Evolutionary conservation across 2,888 invertebrate species (phyloP).

Genomic region (Cyclophora punctaria): DNA sequence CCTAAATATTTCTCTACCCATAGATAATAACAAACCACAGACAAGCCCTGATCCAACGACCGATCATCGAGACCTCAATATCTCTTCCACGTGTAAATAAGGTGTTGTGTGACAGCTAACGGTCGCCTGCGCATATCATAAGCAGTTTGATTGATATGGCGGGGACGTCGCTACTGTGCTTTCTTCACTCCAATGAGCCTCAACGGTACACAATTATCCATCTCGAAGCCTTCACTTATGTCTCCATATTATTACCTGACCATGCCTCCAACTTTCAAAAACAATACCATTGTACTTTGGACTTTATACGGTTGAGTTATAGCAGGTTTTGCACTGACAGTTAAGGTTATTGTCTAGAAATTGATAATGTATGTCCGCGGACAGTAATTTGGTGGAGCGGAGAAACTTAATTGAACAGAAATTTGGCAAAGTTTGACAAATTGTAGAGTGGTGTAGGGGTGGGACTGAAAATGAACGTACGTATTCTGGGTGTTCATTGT

Average conservation of each 20-base stretch:
- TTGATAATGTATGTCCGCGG: constrained; percentile 42
- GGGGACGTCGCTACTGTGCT: constrained; percentile 65
- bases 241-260: constrained; percentile 57
- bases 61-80: constrained; percentile 15
- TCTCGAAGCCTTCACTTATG: constrained; percentile 62
- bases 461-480: constrained; percentile 4
- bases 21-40: no score
- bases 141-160: constrained; percentile 69
- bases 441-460: no score
- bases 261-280: constrained; percentile 18
- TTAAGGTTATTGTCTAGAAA: constrained; percentile 48
- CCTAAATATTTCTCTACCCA: no score
- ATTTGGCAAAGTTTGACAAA: constrained; percentile 1
- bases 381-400: constrained; percentile 37
- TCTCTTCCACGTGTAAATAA: constrained; percentile 36
- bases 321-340: constrained; percentile 3
- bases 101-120: constrained; percentile 33
- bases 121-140: constrained; percentile 51
- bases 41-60: no score
- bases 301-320: constrained; percentile 5
- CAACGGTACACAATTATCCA: constrained; percentile 68
- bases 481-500: no score
- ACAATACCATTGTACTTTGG: constrained; percentile 7
- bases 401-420: constrained; percentile 45
- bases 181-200: constrained; percentile 66